Conservation (phyloP, 2,797 vertebrate genomes). For the Pangasius larnaudii region DNA sequence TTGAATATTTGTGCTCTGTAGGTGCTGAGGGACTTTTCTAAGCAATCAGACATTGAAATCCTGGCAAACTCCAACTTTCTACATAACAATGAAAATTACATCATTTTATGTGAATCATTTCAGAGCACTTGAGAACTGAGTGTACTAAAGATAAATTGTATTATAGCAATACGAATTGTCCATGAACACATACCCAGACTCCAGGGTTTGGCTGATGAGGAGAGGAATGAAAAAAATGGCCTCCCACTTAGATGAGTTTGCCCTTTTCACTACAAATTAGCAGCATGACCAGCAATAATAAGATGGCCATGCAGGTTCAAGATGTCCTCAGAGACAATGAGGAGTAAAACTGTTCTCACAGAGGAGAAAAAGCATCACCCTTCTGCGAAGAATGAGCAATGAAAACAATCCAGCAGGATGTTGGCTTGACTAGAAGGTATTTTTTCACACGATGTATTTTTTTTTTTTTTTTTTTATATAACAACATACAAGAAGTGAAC, state of each 20-base stretch:
- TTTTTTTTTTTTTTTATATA: too few relatives aligned
- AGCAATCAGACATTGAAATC: background rate
- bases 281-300: slow-evolving; percentile 49
- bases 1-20: background rate
- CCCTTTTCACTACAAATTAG: slow-evolving; percentile 50
- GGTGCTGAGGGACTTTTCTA: background rate
- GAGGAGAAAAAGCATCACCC: slow-evolving; percentile 62
- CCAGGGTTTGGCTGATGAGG: slow-evolving; percentile 1
- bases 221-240: slow-evolving; percentile 53
- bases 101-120: background rate
- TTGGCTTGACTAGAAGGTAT: slow-evolving; percentile 66
- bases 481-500: slow-evolving; percentile 11
- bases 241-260: slow-evolving; percentile 49
- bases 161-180: background rate
- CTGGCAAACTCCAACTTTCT: background rate
- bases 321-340: slow-evolving; percentile 48
- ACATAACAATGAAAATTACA: slow-evolving; percentile 6
- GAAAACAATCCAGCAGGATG: slow-evolving; percentile 64
- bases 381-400: slow-evolving; percentile 66
- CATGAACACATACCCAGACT: background rate
- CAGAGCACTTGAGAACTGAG: background rate
- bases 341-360: slow-evolving; percentile 68
- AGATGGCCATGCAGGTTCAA: slow-evolving; percentile 33
- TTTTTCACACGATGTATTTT: slow-evolving; percentile 58
- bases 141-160: background rate